Percentiles rank a stretch among this genome's conserved stretches.
Evolutionary conservation across 2,888 invertebrate genomes (phyloP).

Genomic region (Amblyteles armatorius): DNA sequence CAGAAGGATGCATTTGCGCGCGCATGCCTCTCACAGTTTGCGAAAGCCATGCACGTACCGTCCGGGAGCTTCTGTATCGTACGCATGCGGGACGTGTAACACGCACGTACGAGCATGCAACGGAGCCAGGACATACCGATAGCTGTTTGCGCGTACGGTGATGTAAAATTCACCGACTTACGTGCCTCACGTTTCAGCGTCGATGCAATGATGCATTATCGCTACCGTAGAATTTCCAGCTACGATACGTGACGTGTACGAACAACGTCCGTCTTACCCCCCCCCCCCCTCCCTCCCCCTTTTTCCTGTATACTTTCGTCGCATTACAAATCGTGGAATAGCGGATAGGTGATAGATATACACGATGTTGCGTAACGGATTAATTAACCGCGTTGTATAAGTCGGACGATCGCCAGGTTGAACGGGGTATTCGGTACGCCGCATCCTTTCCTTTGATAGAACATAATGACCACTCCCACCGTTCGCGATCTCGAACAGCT

Average conservation of each 20-base stretch:
- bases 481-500: conserved; percentile 29
- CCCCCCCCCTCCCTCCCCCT: neutral
- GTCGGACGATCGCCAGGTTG: conserved; percentile 47
- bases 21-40: conserved; percentile 5
- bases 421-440: conserved; percentile 43
- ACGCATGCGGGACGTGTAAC: conserved; percentile 29
- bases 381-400: conserved; percentile 54
- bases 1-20: conserved; percentile 12
- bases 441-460: conserved; percentile 61
- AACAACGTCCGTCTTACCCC: neutral
- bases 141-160: conserved; percentile 12
- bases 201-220: conserved; percentile 9
- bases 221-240: neutral
- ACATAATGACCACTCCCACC: conserved; percentile 60
- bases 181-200: neutral
- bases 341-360: neutral
- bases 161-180: conserved; percentile 12
- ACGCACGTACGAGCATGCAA: conserved; percentile 5
- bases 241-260: neutral
- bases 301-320: neutral
- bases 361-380: conserved; percentile 53
- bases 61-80: conserved; percentile 13
- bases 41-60: conserved; percentile 21
- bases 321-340: neutral
- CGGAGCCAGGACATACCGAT: conserved; percentile 22